Conservation (phyloP, 2,113 vertebrate species). For the Alligator mississippiensis region DNA sequence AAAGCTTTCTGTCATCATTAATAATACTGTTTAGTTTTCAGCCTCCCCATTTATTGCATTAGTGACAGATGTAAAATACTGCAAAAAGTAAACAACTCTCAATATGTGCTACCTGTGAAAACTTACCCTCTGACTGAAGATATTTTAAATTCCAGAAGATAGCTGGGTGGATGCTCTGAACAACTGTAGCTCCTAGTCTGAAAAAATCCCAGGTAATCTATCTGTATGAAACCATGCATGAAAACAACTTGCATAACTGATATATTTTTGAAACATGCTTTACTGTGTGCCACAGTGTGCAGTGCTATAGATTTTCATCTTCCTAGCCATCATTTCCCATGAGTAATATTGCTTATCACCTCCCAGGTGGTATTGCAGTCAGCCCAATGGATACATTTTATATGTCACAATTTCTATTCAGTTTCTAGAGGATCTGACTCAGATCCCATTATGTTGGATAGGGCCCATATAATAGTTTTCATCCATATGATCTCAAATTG, state of each 20-base stretch:
- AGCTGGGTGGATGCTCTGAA: not conserved
- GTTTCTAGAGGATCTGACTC: not conserved
- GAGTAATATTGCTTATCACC: not conserved
- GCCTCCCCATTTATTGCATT: constrained; percentile 35
- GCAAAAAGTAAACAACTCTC: not conserved
- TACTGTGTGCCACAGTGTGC: not conserved
- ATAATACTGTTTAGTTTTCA: constrained; percentile 61
- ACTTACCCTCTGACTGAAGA: not conserved
- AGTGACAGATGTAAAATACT: constrained; percentile 2
- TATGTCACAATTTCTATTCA: not conserved
- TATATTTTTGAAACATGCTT: not conserved
- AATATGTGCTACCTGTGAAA: not conserved
- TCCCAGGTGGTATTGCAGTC: not conserved
- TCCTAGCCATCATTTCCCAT: not conserved
- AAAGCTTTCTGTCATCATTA: constrained; percentile 74
- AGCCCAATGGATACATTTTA: not conserved
- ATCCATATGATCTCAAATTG: too few species aligned
- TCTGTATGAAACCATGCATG: not conserved
- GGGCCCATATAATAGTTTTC: not conserved
- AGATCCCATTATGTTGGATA: not conserved
- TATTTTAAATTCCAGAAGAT: not conserved
- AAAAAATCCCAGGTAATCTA: not conserved
- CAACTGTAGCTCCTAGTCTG: not conserved
- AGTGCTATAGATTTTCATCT: not conserved
- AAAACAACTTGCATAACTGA: not conserved